Base-by-base conservation (phyloP, 2,888 invertebrate genomes). In the Argynnis bischoffii region DNA sequence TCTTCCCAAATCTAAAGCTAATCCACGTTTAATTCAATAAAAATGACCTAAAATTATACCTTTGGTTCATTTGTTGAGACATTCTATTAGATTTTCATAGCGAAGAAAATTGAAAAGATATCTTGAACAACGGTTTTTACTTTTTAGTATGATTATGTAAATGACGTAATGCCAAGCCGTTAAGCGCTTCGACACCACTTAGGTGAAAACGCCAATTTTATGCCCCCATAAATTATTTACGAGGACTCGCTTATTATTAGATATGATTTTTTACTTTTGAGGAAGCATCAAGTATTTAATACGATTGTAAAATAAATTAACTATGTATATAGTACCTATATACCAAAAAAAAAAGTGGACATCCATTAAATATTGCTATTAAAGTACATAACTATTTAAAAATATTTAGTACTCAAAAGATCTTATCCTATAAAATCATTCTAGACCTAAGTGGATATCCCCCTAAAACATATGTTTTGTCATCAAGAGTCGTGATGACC, bases 181-280 rank as follows among this genome's bases (percentile, higher is more conserved):
- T 77, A 73, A 76, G 73, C 72, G 70, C 76, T 79, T 77, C 64
- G 77, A 77, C 72, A 80, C 81, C 80, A 81, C 79, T 79, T 76
- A 66, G 72, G 63, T 70, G 77, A 70, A 76, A 60, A 65, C 31
- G 53, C 57, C 69, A 65, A 73, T 77, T 86, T 83, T 80, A 86
- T 78, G 77, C 67, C 71, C 18, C 71, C 79, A 80, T 85, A 82
- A 85, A 85, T 81, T 76, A 81, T 84, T 81, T 81, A 82, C 81
- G 84, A 79, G 74, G 76, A 72, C 71, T 73, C 70, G 69, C 76
- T 18, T 75, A 79, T 78, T 80, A 77, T 78, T 78, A 78, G 51
- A 64, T 64, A 57, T 69, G 50, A 47, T 60, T 69, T 61, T 59
- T 55, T 50, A 55, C 55, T 48, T 64, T 73, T 74, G 64, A 65